Base-by-base conservation (phyloP, 2,113 vertebrate species). In the Perca schrenkii region DNA sequence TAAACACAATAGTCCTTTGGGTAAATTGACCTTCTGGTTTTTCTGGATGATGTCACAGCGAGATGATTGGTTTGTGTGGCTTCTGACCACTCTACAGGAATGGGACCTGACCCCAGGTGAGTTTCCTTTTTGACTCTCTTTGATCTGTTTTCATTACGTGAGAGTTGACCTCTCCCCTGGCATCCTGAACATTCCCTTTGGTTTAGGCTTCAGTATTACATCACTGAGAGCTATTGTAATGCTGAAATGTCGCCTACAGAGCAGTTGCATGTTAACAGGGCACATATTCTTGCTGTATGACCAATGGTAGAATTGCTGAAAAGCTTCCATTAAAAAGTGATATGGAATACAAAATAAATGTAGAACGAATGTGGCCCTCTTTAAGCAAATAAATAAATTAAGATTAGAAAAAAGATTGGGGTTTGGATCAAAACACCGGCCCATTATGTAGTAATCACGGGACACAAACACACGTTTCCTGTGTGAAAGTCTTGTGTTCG, bases 131-230 rank as follows among this genome's bases (percentile, higher is more conserved):
- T 22, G 19, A 82, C 69, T 50, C 25, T 13, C 58, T 86, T 87
- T 88, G 72, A 84, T 85, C 19, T 6, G 6, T 70, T 74, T 69
- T 86, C 36, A 53, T 86, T 66, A 65, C 4, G 10, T 19, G 46
- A 73, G 62, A 57, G 67, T 19, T 71, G 34, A 82, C 63, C 66
- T 68, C 64, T 79, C 12, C 47, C 40, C 65, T 68, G 47, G 56
- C 46, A 67, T 57, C 46, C 49, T 62, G 40, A 61, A 79, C 74
- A 11, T 74, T 75, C 46, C n/a, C 74, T 85, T 74, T 91, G 73
- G 86, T 80, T 82, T 77, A 60, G 43, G 8, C 28, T 17, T 47
- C 36, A 60, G 58, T 19, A 14, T 64, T 36, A 49, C 56, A 80
- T 53, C 74, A 79, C 31, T n/a, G 17, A 54, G 8, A 17, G 28